A percentile compares a stretch with the other conserved stretches of the same genome.
Evolutionary conservation across 2,888 invertebrate genomes (phyloP).

Genomic region (Esperia sulphurella): DNA sequence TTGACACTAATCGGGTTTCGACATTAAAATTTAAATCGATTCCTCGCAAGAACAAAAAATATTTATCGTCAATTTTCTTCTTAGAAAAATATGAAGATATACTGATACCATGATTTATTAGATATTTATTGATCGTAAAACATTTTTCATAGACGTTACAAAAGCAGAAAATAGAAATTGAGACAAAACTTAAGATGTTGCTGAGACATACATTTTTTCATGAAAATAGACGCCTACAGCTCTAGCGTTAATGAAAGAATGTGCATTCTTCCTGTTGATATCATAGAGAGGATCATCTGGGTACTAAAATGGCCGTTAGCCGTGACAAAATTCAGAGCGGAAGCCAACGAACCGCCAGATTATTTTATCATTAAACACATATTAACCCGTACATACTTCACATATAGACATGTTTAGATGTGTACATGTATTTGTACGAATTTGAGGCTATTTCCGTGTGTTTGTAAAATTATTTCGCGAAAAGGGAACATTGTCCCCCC

Average conservation of each 20-base stretch:
- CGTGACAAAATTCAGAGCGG: constrained; percentile 4
- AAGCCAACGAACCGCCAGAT: constrained; percentile 17
- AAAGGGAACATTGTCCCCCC: constrained; percentile 36
- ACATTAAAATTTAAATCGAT: constrained; percentile 11
- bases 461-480: constrained; percentile 35
- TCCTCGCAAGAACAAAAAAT: not conserved
- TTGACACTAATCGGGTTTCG: constrained; percentile 17
- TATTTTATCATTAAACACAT: constrained; percentile 14
- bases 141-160: not conserved
- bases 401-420: not conserved
- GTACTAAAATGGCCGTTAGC: not conserved
- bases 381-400: not conserved
- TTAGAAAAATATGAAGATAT: not conserved
- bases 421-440: constrained; percentile 10
- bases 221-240: no score
- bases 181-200: not conserved
- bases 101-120: constrained; percentile 2
- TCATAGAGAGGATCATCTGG: not conserved
- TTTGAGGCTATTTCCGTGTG: constrained; percentile 45
- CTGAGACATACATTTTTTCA: no score
- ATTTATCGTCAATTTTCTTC: not conserved
- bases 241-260: no score
- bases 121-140: constrained; percentile 8
- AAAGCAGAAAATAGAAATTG: not conserved
- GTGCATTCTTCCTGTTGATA: not conserved